Base-by-base conservation (phyloP, 2,797 vertebrate species). In the Acanthurus tractus region DNA sequence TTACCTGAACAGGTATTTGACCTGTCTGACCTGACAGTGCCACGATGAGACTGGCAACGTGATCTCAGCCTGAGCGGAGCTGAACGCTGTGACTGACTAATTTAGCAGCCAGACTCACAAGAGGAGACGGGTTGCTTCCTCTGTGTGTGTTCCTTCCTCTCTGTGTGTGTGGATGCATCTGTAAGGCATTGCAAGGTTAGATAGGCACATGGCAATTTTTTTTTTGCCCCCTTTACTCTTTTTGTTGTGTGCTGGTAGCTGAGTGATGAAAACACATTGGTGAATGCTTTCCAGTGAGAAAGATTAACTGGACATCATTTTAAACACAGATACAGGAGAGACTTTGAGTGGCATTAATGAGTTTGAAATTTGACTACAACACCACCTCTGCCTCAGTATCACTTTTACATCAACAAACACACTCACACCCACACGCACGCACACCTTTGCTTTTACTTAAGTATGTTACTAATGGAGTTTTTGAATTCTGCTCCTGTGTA, bases 1-100 rank as follows among this genome's bases (percentile, higher is more conserved):
- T 89, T 87, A 89, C 71, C 85, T 89, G 89, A 92, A 92, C 92
- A 90, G 88, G 86, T 91, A 93, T 90, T 92, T 92, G 92, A 92
- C 90, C 91, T 66, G 78, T 79, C 76, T 91, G 88, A 77, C 88
- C 89, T 59, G 86, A 83, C 87, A 79, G 64, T 86, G 87, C 87
- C 75, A 82, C 81, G 36, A 84, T 70, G 69, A 85, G 85, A 81
- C 81, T 62, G 67, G 91, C 76, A 94, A 95, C 91, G 70, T 70
- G 91, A 95, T 85, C 85, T 73, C 17, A 55, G 63, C 38, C 65
- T 62, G 73, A 83, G 48, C 18, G 44, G 38, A 57, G 38, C 44
- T 50, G 78, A 85, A 58, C 52, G 20, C 71, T 82, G 45, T 75
- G 83, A 85, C 84, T 95, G 67, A 94, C 78, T 93, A 89, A 94